phyloP scores from a whole-genome alignment of 2,113 vertebrate genomes.

The Raja brachyura region DNA sequence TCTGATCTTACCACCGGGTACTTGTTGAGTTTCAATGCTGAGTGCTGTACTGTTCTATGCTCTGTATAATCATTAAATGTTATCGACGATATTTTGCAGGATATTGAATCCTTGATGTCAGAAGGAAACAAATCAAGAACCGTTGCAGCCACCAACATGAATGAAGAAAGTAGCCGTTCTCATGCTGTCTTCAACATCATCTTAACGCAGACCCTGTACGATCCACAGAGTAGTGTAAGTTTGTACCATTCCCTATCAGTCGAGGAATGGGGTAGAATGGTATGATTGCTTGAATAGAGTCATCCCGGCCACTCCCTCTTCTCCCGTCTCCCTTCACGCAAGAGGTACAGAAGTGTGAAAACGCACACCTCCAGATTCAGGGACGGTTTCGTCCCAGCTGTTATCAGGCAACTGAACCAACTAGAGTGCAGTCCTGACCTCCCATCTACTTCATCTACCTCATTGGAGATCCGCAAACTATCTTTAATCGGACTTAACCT shows the following conservation, averaged over 20 bases:
- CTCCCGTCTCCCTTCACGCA: no score
- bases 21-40: no score
- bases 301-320: no score
- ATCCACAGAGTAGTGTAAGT: constrained; percentile 73
- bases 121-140: constrained; percentile 92
- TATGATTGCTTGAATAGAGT: not conserved
- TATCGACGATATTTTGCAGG: constrained; percentile 52
- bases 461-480: no score
- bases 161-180: constrained; percentile 84
- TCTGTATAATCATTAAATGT: constrained; percentile 8
- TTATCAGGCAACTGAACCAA: no score
- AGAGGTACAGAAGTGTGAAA: no score
- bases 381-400: no score
- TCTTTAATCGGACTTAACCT: no score
- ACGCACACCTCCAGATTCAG: no score
- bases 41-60: not conserved
- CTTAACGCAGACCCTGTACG: constrained; percentile 75
- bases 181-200: constrained; percentile 80
- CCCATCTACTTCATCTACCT: no score
- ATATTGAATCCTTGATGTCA: constrained; percentile 79
- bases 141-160: constrained; percentile 92
- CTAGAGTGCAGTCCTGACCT: no score
- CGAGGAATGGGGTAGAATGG: not conserved
- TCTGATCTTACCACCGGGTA: no score
- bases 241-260: not conserved